phyloP scores from a whole-genome alignment of 1,140 invertebrate genomes.

The Caenorhabditis inopinata region DNA sequence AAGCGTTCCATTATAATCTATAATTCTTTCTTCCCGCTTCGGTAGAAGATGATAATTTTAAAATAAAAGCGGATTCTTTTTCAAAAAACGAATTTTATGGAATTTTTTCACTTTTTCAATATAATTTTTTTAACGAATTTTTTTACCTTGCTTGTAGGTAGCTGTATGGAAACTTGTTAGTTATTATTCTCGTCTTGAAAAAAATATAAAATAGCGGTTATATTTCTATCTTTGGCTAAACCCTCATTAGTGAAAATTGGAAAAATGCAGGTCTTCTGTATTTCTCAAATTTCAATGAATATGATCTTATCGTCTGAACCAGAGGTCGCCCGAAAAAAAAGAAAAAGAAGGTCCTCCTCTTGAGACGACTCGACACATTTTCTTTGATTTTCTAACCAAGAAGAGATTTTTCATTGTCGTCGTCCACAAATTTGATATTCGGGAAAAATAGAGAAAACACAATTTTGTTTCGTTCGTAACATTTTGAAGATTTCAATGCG shows the following conservation, averaged over 20 bases:
- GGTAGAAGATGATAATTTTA: too few species aligned
- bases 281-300: slow-evolving; percentile 20
- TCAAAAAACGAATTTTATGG: too few species aligned
- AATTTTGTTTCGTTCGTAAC: not conserved
- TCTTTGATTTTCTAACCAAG: not conserved
- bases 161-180: too few species aligned
- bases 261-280: not conserved
- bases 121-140: too few species aligned
- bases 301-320: slow-evolving; percentile 15
- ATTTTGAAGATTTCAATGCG: not conserved
- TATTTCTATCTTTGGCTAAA: not conserved
- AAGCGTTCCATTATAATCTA: too few species aligned
- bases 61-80: too few species aligned
- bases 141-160: too few species aligned
- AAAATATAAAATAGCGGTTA: too few species aligned
- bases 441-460: not conserved
- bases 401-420: slow-evolving; percentile 13
- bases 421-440: slow-evolving; percentile 29
- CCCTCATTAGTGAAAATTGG: slow-evolving; percentile 9
- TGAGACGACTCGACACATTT: slow-evolving; percentile 5
- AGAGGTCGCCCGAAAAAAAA: not conserved
- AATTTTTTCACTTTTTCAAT: too few species aligned
- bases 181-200: too few species aligned
- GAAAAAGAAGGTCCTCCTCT: slow-evolving; percentile 5
- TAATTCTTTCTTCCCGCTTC: too few species aligned